A percentile compares a stretch with the other conserved stretches of the same genome.
Conservation (phyloP, 2,113 vertebrate species). For the Poeciliopsis retropinna region DNA sequence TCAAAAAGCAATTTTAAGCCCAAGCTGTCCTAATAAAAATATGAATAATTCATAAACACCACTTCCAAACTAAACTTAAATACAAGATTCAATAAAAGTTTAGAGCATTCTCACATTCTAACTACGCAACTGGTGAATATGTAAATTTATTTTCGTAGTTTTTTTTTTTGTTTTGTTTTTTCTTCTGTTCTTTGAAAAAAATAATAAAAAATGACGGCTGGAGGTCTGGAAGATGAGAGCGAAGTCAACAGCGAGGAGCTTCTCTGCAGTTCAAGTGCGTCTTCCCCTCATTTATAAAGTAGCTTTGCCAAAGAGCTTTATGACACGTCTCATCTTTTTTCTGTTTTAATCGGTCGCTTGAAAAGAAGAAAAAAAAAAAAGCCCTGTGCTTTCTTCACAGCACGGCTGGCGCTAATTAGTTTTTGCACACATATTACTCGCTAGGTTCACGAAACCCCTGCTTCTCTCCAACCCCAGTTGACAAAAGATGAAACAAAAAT, state of each 20-base stretch:
- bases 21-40: neutral
- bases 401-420: constrained; percentile 71
- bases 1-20: neutral
- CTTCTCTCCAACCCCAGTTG: constrained; percentile 38
- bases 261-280: constrained; percentile 55
- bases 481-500: constrained; percentile 57
- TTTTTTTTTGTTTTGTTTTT: constrained; percentile 13
- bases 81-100: constrained; percentile 65
- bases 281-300: constrained; percentile 47
- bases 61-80: constrained; percentile 17
- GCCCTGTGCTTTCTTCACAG: constrained; percentile 56
- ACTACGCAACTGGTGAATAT: constrained; percentile 50
- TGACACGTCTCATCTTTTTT: constrained; percentile 54
- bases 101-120: constrained; percentile 37
- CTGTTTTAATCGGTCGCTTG: constrained; percentile 44
- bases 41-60: neutral
- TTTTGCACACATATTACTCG: constrained; percentile 57
- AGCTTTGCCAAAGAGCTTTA: constrained; percentile 44
- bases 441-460: constrained; percentile 49
- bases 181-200: neutral
- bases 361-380: constrained; percentile 9
- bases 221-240: constrained; percentile 25
- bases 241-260: constrained; percentile 37
- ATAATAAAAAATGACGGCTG: constrained; percentile 5
- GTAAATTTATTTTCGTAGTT: neutral